Conservation (phyloP, 2,113 vertebrate species). For the Hypanus sabinus region DNA sequence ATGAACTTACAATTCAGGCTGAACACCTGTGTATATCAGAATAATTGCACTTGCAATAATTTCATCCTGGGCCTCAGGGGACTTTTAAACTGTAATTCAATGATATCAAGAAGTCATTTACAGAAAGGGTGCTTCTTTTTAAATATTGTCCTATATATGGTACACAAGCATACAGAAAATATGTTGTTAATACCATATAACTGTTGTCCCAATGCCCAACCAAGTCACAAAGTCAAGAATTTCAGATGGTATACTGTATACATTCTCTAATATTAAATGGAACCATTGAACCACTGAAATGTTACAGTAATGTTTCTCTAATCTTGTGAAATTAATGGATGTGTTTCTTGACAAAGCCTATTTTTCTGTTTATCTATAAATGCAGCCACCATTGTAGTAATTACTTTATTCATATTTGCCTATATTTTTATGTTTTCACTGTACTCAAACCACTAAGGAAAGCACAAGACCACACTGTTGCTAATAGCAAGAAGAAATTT, state of each 20-base stretch:
- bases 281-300: no score
- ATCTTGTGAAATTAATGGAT: background rate
- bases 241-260: no score
- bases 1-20: no score
- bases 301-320: background rate
- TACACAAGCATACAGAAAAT: background rate
- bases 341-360: background rate
- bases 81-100: background rate
- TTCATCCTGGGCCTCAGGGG: no score
- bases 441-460: background rate
- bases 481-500: background rate
- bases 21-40: no score
- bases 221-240: background rate
- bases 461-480: background rate
- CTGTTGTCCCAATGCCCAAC: background rate
- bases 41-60: no score
- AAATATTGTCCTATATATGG: background rate
- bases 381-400: background rate
- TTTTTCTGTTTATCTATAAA: background rate
- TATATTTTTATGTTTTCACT: background rate
- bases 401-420: background rate
- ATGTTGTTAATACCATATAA: background rate
- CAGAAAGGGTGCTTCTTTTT: background rate
- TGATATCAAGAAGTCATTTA: background rate
- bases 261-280: no score